Conservation (phyloP, 2,888 invertebrate genomes). For the Drosophila acutilabella region DNA sequence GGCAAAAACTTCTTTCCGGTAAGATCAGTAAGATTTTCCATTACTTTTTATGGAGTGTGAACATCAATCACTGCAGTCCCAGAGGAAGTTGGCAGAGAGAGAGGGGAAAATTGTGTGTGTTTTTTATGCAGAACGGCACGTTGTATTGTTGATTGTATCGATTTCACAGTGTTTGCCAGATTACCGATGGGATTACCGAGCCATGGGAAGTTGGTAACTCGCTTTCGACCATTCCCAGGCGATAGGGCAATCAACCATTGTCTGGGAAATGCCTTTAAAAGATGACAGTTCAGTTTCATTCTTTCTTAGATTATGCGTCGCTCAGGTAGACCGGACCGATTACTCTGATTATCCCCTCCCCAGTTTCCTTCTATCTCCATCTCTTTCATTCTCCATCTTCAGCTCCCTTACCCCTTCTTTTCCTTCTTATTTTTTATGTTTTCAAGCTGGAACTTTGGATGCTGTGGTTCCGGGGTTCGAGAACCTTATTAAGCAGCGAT, state of each 20-base stretch:
- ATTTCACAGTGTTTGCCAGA: constrained; percentile 34
- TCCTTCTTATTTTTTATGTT: not conserved
- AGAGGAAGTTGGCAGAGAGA: not conserved
- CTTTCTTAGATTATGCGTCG: constrained; percentile 27
- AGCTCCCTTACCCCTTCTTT: not conserved
- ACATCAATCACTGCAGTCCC: not conserved
- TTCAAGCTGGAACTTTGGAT: not conserved
- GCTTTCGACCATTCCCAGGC: constrained; percentile 46
- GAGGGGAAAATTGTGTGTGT: not conserved
- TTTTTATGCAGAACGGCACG: constrained; percentile 12
- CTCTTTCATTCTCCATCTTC: too few species aligned
- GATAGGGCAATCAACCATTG: constrained; percentile 45
- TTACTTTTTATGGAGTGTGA: not conserved
- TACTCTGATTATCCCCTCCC: constrained; percentile 21
- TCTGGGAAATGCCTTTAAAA: constrained; percentile 23
- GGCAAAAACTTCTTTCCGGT: too few species aligned
- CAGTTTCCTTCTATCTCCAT: not conserved
- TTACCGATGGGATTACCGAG: constrained; percentile 14
- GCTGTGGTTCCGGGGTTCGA: constrained; percentile 11
- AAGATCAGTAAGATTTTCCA: too few species aligned
- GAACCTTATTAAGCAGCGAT: constrained; percentile 24
- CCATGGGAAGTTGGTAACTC: constrained; percentile 16
- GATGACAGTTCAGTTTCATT: constrained; percentile 59
- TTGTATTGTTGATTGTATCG: constrained; percentile 16
- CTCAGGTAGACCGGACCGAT: constrained; percentile 24